A percentile compares a stretch with the other conserved stretches of the same genome.
Conservation (phyloP, 1,140 invertebrate genomes). For the Pogonognathellus flavescens region DNA sequence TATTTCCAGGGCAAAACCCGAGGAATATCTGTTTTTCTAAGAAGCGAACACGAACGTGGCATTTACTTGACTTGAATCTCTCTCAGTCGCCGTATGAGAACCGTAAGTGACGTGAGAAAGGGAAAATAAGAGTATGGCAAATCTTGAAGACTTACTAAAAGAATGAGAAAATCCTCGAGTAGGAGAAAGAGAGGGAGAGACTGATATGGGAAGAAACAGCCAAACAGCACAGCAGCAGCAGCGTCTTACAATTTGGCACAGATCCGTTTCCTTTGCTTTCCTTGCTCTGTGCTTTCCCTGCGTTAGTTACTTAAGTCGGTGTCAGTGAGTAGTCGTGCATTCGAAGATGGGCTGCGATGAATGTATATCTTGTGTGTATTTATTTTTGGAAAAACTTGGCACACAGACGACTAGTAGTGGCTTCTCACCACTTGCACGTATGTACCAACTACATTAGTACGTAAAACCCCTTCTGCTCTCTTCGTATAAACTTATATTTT, state of each 20-base stretch:
- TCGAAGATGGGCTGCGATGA: background rate
- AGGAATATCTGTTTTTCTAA: slow-evolving; percentile 12
- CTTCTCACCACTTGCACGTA: background rate
- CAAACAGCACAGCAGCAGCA: background rate
- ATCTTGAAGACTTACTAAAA: background rate
- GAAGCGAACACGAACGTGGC: background rate
- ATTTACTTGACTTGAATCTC: background rate
- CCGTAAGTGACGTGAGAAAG: slow-evolving; percentile 28
- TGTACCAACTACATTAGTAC: background rate
- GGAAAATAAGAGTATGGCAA: slow-evolving; percentile 24
- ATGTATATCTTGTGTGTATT: background rate
- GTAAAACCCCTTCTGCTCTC: background rate
- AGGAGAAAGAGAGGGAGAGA: background rate
- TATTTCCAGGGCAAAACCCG: background rate
- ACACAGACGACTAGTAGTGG: background rate
- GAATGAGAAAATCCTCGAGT: slow-evolving; percentile 7
- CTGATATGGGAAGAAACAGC: background rate
- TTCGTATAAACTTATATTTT: background rate
- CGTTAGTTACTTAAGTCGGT: slow-evolving; percentile 22
- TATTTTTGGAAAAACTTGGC: background rate
- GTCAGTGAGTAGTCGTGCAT: background rate
- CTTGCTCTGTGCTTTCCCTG: background rate
- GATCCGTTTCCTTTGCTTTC: slow-evolving; percentile 37
- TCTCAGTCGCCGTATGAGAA: slow-evolving; percentile 12
- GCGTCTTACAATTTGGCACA: slow-evolving; percentile 36